A percentile compares a stretch with the other conserved stretches of the same genome.
Conservation (phyloP, 2,797 vertebrate genomes). For the Myiothlypis coronata region DNA sequence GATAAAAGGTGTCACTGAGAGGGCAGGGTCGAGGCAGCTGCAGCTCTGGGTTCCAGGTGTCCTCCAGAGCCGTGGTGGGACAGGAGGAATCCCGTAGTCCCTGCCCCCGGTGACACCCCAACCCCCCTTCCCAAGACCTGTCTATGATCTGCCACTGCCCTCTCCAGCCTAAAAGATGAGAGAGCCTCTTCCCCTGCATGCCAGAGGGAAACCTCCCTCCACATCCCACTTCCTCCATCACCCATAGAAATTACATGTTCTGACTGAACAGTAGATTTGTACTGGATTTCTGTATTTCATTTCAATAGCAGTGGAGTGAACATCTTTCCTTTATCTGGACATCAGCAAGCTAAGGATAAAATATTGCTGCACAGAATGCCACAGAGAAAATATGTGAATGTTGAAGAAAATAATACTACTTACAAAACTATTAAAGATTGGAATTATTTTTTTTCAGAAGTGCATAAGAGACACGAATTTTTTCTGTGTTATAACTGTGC, state of each 20-base stretch:
- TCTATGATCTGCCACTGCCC: accelerated
- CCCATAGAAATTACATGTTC: accelerated
- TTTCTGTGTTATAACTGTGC: neutral
- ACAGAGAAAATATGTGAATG: neutral
- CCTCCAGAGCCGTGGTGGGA: accelerated
- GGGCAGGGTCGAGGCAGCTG: neutral
- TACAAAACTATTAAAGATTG: neutral
- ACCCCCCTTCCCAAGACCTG: accelerated
- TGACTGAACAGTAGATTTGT: neutral
- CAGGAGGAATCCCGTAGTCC: accelerated
- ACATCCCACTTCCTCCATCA: neutral
- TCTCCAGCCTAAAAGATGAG: accelerated
- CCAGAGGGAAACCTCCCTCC: neutral
- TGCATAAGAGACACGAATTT: neutral
- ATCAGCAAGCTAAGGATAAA: neutral
- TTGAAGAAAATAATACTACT: neutral
- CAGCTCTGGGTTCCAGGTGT: neutral
- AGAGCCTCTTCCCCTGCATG: neutral
- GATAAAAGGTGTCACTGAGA: neutral
- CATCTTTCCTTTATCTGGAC: neutral
- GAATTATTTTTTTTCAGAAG: neutral
- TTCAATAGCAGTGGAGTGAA: neutral
- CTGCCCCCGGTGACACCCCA: accelerated
- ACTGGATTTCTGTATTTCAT: neutral
- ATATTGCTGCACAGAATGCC: neutral